Evolutionary conservation across 2,888 invertebrate species (phyloP).

Genomic region (Dolomedes plantarius): DNA sequence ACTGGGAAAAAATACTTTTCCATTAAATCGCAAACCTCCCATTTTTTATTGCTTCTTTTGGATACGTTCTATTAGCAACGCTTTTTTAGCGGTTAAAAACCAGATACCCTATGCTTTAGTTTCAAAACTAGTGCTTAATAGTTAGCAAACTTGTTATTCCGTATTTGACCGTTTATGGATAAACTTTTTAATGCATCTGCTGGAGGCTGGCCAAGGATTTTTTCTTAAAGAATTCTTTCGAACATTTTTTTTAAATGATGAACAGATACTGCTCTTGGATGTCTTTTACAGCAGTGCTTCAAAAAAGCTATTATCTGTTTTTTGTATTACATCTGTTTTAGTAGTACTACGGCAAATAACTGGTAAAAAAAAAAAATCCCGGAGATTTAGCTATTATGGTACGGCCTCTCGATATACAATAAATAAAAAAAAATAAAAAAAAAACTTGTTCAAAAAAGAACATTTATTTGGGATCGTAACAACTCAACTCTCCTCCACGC

Average conservation of each 20-base stretch:
- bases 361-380: constrained; percentile 6
- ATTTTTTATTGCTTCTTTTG: no score
- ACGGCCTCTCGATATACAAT: constrained; percentile 42
- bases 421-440: no score
- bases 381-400: constrained; percentile 32
- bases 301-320: constrained; percentile 38
- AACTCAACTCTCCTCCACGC: constrained; percentile 54
- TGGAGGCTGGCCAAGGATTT: not conserved
- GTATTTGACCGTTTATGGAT: not conserved
- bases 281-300: constrained; percentile 19
- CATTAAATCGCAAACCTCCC: no score
- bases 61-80: no score
- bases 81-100: no score
- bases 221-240: not conserved
- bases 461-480: constrained; percentile 65
- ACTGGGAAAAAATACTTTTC: no score
- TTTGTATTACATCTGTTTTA: constrained; percentile 42
- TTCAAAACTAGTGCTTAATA: not conserved
- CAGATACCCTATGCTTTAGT: not conserved
- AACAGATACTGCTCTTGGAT: constrained; percentile 15
- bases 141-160: not conserved
- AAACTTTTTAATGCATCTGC: constrained; percentile 9
- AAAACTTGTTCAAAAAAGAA: constrained; percentile 35
- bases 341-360: not conserved
- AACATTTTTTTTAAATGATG: constrained; percentile 18